Evolutionary conservation across 2,113 vertebrate genomes (phyloP).

Genomic region (Rhinoderma darwinii): DNA sequence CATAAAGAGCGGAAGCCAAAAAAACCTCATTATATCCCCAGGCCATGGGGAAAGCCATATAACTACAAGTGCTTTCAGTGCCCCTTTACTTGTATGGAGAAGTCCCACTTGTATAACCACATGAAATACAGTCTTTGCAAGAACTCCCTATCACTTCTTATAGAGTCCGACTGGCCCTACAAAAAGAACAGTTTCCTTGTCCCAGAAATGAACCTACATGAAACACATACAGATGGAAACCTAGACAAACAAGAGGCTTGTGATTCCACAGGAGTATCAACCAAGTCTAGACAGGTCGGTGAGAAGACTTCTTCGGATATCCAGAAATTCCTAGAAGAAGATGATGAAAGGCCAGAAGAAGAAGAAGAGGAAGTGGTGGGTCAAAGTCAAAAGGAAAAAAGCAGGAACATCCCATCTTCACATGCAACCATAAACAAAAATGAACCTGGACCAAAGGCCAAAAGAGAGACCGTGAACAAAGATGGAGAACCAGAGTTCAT

Average conservation of each 20-base stretch:
- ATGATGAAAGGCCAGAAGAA: conserved; percentile 65
- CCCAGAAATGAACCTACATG: conserved; percentile 78
- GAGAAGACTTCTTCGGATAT: fast-evolving
- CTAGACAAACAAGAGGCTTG: conserved; percentile 68
- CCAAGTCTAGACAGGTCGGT: fast-evolving
- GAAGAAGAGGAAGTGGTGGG: conserved; percentile 68
- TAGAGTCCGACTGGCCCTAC: conserved; percentile 92
- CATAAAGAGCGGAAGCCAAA: conserved; percentile 95
- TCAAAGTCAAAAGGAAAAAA: conserved; percentile 64
- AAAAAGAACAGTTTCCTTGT: conserved; percentile 85
- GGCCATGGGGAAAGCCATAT: conserved; percentile 97
- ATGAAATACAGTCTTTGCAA: conserved; percentile 99
- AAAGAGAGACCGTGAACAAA: conserved; percentile 71
- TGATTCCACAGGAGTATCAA: background rate
- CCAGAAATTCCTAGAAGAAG: conserved; percentile 26
- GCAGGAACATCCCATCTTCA: conserved; percentile 16
- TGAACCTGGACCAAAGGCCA: conserved; percentile 65
- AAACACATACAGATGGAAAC: conserved; percentile 39
- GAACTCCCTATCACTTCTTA: conserved; percentile 94
- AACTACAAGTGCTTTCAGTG: conserved; percentile 99
- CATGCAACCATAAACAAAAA: conserved; percentile 49
- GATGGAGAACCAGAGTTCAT: conserved; percentile 78
- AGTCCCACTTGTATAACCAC: conserved; percentile 98
- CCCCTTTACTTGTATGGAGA: conserved; percentile 99
- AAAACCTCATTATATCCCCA: conserved; percentile 95